A percentile compares a stretch with the other conserved stretches of the same genome.
Evolutionary conservation across 2,113 vertebrate species (phyloP).

Genomic region (Apaloderma vittatum): DNA sequence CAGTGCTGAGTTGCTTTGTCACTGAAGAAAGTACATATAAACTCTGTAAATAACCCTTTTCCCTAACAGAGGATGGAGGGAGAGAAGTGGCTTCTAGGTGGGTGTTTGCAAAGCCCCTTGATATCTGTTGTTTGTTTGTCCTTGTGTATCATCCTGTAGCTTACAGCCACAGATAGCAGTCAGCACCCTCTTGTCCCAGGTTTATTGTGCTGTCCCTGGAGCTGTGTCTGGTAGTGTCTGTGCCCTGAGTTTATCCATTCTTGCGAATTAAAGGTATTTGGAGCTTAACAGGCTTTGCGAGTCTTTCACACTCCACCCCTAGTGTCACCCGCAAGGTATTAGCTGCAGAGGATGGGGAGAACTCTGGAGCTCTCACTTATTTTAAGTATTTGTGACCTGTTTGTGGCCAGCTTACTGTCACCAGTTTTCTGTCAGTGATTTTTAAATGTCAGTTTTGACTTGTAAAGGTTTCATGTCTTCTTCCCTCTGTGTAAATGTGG

Average conservation of each 20-base stretch:
- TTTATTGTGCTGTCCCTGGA: fast-evolving
- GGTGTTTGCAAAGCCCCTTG: neutral
- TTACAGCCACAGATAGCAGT: neutral
- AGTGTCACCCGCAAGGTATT: neutral
- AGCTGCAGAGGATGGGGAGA: neutral
- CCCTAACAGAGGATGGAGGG: neutral
- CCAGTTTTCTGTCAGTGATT: neutral
- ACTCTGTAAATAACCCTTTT: neutral
- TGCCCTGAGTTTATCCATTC: neutral
- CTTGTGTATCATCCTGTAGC: fast-evolving
- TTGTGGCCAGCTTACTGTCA: neutral
- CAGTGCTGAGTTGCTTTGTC: neutral
- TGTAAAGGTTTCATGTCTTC: neutral
- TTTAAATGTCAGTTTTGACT: neutral
- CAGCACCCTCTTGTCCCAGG: neutral
- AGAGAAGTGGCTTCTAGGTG: neutral
- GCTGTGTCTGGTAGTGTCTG: neutral
- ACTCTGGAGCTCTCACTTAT: neutral
- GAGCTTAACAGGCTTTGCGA: neutral
- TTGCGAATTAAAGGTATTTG: neutral
- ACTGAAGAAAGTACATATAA: neutral
- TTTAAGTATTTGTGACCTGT: neutral
- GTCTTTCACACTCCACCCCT: neutral
- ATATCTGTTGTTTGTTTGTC: neutral
- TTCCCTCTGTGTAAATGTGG: neutral